phyloP scores from a whole-genome alignment of 2,113 vertebrate species.

The Eidolon helvum region DNA sequence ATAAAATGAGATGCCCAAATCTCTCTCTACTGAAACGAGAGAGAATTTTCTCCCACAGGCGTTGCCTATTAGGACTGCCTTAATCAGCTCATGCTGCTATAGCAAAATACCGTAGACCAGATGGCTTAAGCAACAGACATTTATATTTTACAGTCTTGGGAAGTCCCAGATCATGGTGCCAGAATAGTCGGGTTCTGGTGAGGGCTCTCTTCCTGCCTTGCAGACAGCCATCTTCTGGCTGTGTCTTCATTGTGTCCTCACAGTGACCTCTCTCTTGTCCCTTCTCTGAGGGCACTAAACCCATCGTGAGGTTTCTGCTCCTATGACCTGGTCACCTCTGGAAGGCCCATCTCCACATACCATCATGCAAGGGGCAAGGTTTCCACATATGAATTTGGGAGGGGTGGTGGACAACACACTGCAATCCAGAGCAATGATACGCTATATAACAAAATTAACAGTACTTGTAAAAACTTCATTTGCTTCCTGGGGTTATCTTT shows the following conservation, averaged over 20 bases:
- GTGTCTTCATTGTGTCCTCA: neutral
- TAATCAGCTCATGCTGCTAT: neutral
- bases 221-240: neutral
- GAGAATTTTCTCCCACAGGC: neutral
- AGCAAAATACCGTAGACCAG: neutral
- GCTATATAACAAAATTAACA: neutral
- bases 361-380: neutral
- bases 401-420: neutral
- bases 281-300: neutral
- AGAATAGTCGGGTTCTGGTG: neutral
- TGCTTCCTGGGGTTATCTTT: neutral
- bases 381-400: neutral
- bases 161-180: neutral
- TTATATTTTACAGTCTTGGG: neutral
- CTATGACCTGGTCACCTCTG: neutral
- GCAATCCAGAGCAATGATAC: neutral
- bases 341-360: neutral
- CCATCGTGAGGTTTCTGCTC: neutral
- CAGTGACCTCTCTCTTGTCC: neutral
- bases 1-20: neutral
- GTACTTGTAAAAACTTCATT: neutral
- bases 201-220: neutral
- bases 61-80: neutral
- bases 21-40: neutral
- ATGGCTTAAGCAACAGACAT: neutral